Conservation (phyloP, 2,113 vertebrate species). For the Trogon melanurus region DNA sequence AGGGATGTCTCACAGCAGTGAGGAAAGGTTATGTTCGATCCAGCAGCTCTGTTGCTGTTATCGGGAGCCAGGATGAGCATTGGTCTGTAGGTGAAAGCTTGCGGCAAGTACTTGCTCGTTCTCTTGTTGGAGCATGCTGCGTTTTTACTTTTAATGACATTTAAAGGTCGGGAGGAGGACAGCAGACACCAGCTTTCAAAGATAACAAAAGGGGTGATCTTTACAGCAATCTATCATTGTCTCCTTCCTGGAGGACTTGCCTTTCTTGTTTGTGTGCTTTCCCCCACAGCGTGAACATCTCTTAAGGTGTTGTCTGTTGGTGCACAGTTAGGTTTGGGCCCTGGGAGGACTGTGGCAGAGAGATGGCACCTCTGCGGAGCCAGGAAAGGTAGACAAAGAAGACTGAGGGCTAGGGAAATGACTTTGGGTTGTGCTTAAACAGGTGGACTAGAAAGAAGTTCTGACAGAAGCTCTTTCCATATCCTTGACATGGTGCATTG, state of each 20-base stretch:
- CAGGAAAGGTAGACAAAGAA: neutral
- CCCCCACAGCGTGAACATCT: neutral
- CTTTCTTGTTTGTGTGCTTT: neutral
- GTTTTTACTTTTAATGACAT: slow-evolving; percentile 28
- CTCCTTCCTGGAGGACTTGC: neutral
- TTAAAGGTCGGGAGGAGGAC: slow-evolving; percentile 39
- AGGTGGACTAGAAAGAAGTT: neutral
- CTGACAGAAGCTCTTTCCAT: neutral
- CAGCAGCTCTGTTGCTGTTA: neutral
- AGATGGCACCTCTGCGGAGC: neutral
- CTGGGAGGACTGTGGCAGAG: neutral
- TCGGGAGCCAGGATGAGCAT: neutral
- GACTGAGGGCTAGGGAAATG: neutral
- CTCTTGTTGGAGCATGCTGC: neutral
- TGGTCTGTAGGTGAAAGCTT: neutral
- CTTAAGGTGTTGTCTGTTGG: neutral
- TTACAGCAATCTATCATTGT: neutral
- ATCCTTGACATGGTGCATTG: neutral
- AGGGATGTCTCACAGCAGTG: neutral
- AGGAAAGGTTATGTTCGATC: neutral
- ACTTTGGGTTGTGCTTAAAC: neutral
- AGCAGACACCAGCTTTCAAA: neutral
- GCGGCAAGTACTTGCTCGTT: neutral
- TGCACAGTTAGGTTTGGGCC: neutral
- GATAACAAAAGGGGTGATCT: neutral